These are phyloP conservation scores for Cyrtonyx montezumae DNA, from an alignment of 2,113 vertebrate genomes.

Conservation along the genomic window DNA sequence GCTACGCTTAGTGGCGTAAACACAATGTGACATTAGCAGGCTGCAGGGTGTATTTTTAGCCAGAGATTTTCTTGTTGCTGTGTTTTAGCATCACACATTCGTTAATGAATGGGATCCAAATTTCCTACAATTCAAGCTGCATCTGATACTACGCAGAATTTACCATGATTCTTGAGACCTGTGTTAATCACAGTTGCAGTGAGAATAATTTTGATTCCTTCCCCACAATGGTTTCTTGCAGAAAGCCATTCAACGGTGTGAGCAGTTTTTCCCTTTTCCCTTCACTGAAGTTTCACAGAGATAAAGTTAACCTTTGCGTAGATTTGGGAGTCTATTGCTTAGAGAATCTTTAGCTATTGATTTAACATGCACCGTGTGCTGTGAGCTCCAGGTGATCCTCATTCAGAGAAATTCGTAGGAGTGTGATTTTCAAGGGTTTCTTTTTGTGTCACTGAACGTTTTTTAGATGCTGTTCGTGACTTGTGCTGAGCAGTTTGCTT, in stretches of 20 bases:
- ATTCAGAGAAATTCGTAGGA: background rate
- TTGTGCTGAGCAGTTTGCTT: background rate
- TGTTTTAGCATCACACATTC: background rate
- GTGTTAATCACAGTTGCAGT: background rate
- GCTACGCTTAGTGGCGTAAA: background rate
- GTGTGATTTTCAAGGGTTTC: background rate
- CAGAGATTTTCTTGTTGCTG: background rate
- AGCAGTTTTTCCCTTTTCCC: background rate
- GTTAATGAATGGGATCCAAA: background rate
- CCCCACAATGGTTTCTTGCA: background rate
- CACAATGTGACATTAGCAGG: background rate
- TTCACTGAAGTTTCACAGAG: background rate
- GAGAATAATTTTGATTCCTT: background rate
- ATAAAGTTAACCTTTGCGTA: background rate
- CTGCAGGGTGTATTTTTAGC: background rate
- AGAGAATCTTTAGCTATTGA: background rate
- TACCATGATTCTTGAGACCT: background rate
- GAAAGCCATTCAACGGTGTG: background rate
- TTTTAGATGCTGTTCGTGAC: background rate
- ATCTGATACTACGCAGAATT: background rate
- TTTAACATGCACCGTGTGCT: background rate
- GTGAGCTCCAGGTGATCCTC: background rate
- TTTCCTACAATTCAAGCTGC: background rate
- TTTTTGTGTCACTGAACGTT: background rate
- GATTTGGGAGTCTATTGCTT: background rate